Evolutionary conservation across 2,113 vertebrate genomes (phyloP).

Genomic region (Crotalus tigris): DNA sequence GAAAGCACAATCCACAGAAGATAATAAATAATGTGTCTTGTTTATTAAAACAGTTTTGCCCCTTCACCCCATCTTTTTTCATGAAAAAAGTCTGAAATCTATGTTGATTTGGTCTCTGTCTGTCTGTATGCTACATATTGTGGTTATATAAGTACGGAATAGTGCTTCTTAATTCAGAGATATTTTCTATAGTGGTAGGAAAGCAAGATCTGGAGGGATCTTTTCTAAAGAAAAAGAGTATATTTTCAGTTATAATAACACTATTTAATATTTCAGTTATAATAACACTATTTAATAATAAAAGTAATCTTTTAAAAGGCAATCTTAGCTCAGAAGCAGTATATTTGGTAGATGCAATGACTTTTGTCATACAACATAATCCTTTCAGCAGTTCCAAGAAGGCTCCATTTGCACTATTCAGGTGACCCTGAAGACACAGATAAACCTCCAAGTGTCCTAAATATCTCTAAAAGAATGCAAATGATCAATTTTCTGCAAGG

Average conservation of each 20-base stretch:
- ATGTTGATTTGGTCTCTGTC: background rate
- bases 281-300: too few species aligned
- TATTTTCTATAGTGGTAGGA: background rate
- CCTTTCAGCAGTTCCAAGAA: too few species aligned
- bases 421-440: too few species aligned
- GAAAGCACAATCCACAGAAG: background rate
- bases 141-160: background rate
- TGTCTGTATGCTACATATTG: background rate
- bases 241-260: background rate
- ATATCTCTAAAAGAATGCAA: too few species aligned
- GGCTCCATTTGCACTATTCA: too few species aligned
- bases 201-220: background rate
- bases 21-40: conserved; percentile 3
- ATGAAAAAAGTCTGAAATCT: background rate
- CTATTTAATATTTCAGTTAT: background rate
- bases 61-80: background rate
- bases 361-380: background rate
- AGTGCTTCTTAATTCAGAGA: conserved; percentile 17
- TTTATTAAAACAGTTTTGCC: conserved; percentile 18
- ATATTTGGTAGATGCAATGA: background rate
- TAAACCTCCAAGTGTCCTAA: too few species aligned
- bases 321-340: background rate
- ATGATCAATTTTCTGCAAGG: too few species aligned
- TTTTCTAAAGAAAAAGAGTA: background rate
- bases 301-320: background rate